These are phyloP conservation scores for Venturia canescens DNA, from an alignment of 1,140 invertebrate species.

Conservation along the genomic window DNA sequence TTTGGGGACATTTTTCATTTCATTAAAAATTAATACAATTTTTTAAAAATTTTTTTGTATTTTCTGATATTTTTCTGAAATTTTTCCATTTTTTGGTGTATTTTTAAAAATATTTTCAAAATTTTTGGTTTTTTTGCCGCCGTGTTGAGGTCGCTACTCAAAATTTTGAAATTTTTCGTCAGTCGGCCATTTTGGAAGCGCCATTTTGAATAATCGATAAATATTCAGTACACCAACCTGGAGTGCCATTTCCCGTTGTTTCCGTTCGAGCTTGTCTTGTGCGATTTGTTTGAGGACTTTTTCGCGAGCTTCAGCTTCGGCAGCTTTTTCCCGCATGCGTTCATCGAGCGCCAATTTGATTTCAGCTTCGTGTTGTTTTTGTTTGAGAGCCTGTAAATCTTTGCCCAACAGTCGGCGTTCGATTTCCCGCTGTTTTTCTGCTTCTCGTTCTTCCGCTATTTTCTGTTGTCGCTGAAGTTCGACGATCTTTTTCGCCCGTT, in stretches of 20 bases:
- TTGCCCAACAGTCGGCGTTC: slow-evolving; percentile 84
- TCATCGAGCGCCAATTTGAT: slow-evolving; percentile 83
- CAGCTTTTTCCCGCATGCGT: slow-evolving; percentile 83
- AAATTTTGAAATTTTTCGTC: too few relatives aligned
- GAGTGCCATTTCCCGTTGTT: slow-evolving; percentile 66
- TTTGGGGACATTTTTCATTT: not conserved
- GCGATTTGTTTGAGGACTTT: slow-evolving; percentile 85
- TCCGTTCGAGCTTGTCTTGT: slow-evolving; percentile 83
- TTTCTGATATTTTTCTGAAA: not conserved
- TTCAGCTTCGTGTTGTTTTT: slow-evolving; percentile 85
- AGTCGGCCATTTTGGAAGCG: too few relatives aligned
- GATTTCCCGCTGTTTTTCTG: slow-evolving; percentile 82
- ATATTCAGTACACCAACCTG: slow-evolving; percentile 54
- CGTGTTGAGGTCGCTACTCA: too few relatives aligned
- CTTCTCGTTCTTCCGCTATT: slow-evolving; percentile 81
- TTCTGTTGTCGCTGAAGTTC: slow-evolving; percentile 79
- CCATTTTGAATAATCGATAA: too few relatives aligned
- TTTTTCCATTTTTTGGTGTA: not conserved
- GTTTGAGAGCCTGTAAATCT: slow-evolving; percentile 83
- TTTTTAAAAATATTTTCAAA: too few relatives aligned
- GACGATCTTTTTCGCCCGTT: slow-evolving; percentile 77
- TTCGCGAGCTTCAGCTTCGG: slow-evolving; percentile 82
- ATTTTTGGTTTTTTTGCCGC: too few relatives aligned
- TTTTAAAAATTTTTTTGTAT: not conserved
- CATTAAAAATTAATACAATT: too few relatives aligned